Conservation (phyloP, 2,113 vertebrate species). For the Campylomormyrus tamandua region DNA sequence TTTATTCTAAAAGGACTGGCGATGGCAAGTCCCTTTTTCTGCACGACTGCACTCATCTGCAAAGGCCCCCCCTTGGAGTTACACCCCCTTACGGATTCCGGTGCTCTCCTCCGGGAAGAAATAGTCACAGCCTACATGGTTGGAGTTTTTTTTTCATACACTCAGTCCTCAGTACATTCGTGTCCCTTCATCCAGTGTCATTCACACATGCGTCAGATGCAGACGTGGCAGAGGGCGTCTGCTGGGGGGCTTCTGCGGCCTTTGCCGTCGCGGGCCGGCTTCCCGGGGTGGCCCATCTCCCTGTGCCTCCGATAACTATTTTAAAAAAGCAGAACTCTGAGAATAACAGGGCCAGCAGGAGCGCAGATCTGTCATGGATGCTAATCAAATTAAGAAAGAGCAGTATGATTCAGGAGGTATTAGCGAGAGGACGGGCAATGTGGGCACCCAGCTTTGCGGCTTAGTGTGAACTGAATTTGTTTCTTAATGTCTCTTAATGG, state of each 20-base stretch:
- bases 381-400: constrained; percentile 7
- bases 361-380: background rate
- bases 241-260: background rate
- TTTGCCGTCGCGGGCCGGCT: background rate
- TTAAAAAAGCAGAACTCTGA: background rate
- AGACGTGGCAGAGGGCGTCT: background rate
- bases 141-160: background rate
- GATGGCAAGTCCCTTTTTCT: background rate
- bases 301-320: background rate
- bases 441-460: background rate
- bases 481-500: background rate
- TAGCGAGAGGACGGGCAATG: background rate
- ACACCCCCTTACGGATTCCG: background rate
- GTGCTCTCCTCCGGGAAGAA: background rate
- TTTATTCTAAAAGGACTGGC: background rate
- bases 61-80: background rate
- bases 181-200: constrained; percentile 30
- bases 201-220: constrained; percentile 12
- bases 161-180: constrained; percentile 31
- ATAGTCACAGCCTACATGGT: background rate
- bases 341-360: background rate
- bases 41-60: background rate
- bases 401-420: background rate
- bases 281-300: background rate
- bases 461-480: background rate